phyloP scores from a whole-genome alignment of 2,113 vertebrate species.

The Psephotus haematonotus region DNA sequence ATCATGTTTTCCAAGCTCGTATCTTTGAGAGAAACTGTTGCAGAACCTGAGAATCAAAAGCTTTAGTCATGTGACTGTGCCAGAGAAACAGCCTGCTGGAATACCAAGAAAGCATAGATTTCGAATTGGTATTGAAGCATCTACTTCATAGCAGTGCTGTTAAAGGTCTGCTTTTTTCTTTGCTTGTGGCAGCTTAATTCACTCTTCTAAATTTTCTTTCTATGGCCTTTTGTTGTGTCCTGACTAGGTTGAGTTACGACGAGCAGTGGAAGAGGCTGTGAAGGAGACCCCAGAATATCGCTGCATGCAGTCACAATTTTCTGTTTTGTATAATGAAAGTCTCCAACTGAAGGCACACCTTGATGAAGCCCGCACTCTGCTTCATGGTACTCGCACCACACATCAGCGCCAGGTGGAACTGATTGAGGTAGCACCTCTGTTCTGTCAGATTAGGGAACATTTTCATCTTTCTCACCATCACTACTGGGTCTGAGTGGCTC shows the following conservation, averaged over 20 bases:
- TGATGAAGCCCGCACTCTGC: constrained; percentile 90
- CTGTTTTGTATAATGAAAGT: constrained; percentile 95
- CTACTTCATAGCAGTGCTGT: not conserved
- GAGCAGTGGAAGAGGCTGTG: constrained; percentile 88
- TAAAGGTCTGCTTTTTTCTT: not conserved
- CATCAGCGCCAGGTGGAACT: constrained; percentile 94
- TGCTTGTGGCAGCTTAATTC: not conserved
- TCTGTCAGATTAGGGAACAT: not conserved
- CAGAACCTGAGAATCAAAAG: not conserved
- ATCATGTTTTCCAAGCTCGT: not conserved
- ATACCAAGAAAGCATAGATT: not conserved
- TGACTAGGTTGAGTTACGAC: constrained; percentile 83
- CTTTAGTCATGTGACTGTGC: not conserved
- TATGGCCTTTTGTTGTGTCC: not conserved
- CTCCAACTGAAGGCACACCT: constrained; percentile 92
- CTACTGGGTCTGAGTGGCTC: not conserved
- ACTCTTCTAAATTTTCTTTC: not conserved
- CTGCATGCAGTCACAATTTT: constrained; percentile 98
- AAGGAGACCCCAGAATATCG: constrained; percentile 93
- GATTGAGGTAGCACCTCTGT: constrained; percentile 82
- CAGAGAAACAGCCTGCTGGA: not conserved
- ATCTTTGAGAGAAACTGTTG: not conserved
- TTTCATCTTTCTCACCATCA: fast-evolving
- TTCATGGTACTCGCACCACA: constrained; percentile 89
- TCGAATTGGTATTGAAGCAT: not conserved